Conservation (phyloP, 2,113 vertebrate genomes). For the Phyllostomus discolor region DNA sequence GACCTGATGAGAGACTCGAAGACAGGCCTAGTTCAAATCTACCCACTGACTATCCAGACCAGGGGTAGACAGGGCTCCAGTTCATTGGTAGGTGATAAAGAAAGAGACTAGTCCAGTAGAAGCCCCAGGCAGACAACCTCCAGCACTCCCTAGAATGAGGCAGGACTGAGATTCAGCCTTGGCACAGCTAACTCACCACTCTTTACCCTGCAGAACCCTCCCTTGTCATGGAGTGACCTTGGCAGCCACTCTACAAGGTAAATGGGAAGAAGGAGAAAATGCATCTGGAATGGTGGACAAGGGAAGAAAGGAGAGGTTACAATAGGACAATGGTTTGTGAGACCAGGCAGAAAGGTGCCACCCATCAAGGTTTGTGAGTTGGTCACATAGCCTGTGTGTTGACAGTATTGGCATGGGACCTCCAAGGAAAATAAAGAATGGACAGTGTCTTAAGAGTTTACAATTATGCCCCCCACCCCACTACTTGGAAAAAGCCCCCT, state of each 20-base stretch:
- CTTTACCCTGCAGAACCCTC: not conserved
- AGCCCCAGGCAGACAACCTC: not conserved
- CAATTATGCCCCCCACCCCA: not conserved
- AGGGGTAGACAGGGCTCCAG: no score
- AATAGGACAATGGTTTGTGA: not conserved
- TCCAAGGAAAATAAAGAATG: not conserved
- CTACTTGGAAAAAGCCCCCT: not conserved
- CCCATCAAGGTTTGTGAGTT: not conserved
- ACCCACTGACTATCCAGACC: not conserved
- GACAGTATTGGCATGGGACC: not conserved
- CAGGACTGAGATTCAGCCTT: not conserved
- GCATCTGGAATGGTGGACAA: not conserved
- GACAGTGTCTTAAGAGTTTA: not conserved
- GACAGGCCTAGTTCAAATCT: not conserved
- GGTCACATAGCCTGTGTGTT: not conserved
- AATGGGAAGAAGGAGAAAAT: not conserved
- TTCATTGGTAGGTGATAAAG: not conserved
- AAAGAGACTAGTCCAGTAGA: not conserved
- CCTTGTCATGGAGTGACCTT: conserved; percentile 1
- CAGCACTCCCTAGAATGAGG: not conserved
- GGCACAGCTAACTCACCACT: not conserved
- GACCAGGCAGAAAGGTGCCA: not conserved
- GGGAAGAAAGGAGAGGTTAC: not conserved
- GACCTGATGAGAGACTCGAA: not conserved
- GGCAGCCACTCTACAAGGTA: not conserved